These are phyloP conservation scores for Microtus richardsoni DNA, from an alignment of 2,113 vertebrate genomes.

Conservation along the genomic window DNA sequence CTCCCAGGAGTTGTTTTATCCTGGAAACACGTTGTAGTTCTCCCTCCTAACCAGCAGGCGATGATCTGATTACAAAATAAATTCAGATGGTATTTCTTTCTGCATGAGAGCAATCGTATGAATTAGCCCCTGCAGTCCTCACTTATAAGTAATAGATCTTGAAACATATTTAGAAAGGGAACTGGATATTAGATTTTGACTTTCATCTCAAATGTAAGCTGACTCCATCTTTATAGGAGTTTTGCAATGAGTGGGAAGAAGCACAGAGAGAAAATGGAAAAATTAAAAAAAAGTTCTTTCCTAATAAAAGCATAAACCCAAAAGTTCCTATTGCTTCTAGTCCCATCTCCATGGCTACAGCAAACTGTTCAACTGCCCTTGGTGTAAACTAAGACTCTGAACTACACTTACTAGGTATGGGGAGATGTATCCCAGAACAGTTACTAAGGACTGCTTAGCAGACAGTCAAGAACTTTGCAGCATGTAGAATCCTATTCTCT, in stretches of 20 bases:
- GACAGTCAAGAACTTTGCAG: background rate
- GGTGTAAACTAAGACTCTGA: background rate
- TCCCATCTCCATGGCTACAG: background rate
- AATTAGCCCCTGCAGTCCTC: background rate
- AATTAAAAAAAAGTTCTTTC: background rate
- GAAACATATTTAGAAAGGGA: background rate
- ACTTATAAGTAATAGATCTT: background rate
- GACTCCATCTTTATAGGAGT: background rate
- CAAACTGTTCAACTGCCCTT: background rate
- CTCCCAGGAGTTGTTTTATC: background rate
- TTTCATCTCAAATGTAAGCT: background rate
- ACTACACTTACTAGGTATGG: background rate
- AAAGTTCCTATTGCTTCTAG: background rate
- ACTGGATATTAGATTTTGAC: background rate
- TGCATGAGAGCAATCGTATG: background rate
- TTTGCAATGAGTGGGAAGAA: background rate
- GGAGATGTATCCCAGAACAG: background rate
- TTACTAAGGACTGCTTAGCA: accelerated
- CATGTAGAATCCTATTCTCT: background rate
- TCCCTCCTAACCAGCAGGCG: background rate
- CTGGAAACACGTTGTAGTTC: background rate
- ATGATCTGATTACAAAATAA: background rate
- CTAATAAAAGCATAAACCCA: background rate
- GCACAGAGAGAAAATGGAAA: background rate
- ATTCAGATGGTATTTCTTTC: background rate